phyloP scores from a whole-genome alignment of 2,113 vertebrate genomes.

The Holacanthus passer region DNA sequence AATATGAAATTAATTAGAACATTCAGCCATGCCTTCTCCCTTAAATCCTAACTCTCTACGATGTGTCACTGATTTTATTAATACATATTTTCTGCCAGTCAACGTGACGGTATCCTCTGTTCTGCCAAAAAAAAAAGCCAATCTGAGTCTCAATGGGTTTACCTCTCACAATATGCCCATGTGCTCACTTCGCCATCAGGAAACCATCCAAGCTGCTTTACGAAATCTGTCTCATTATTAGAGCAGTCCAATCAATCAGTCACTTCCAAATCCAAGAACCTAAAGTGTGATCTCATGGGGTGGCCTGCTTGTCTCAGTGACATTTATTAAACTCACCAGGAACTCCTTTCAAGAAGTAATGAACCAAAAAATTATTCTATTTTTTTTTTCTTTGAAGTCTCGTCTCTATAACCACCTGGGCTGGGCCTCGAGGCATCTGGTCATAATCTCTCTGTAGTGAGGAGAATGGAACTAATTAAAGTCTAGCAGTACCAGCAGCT shows the following conservation, averaged over 20 bases:
- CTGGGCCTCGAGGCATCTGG: constrained; percentile 60
- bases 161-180: constrained; percentile 29
- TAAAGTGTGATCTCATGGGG: constrained; percentile 48
- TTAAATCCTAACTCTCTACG: neutral
- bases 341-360: constrained; percentile 64
- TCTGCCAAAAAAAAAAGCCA: constrained; percentile 42
- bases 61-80: constrained; percentile 8
- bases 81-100: constrained; percentile 11
- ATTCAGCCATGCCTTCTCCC: neutral
- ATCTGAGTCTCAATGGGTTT: constrained; percentile 33
- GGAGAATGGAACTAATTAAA: constrained; percentile 76
- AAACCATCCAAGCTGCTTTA: constrained; percentile 48
- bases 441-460: constrained; percentile 64
- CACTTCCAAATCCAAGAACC: constrained; percentile 27
- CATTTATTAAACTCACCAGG: constrained; percentile 66
- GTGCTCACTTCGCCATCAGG: constrained; percentile 41
- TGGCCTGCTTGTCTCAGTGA: constrained; percentile 51
- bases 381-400: constrained; percentile 51
- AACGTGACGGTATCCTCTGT: constrained; percentile 7
- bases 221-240: constrained; percentile 51
- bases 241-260: constrained; percentile 56
- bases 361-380: constrained; percentile 50
- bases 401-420: constrained; percentile 63
- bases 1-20: neutral
- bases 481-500: constrained; percentile 50